A percentile compares a stretch with the other conserved stretches of the same genome.
Evolutionary conservation across 2,888 invertebrate genomes (phyloP).

Genomic region (Cabera pusaria): DNA sequence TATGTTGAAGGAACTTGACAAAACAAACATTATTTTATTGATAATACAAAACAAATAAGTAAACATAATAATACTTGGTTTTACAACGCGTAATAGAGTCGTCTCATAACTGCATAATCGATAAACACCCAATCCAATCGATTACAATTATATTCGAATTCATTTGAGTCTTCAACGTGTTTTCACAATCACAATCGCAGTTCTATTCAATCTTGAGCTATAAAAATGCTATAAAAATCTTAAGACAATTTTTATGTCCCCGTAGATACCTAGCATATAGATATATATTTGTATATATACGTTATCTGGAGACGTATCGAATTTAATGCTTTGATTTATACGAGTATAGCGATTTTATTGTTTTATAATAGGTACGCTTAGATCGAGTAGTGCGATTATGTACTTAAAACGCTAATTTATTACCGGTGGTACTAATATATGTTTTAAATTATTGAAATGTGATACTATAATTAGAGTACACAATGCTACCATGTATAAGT

Average conservation of each 20-base stretch:
- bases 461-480: too few species aligned
- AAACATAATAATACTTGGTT: too few species aligned
- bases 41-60: too few species aligned
- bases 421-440: constrained; percentile 5
- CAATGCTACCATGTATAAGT: too few species aligned
- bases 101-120: too few species aligned
- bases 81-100: too few species aligned
- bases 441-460: constrained; percentile 9
- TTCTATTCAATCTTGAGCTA: constrained; percentile 16
- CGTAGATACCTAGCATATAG: too few species aligned
- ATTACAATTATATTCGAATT: constrained; percentile 18
- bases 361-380: constrained; percentile 33
- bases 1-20: too few species aligned
- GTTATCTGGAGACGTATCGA: constrained; percentile 41
- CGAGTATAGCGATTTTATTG: constrained; percentile 40
- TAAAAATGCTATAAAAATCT: constrained; percentile 50
- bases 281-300: constrained; percentile 15
- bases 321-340: constrained; percentile 47
- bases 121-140: constrained; percentile 18
- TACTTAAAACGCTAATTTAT: constrained; percentile 18
- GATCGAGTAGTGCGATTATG: constrained; percentile 15
- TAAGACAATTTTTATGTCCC: constrained; percentile 42
- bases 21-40: too few species aligned
- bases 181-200: constrained; percentile 5
- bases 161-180: constrained; percentile 8